Base-by-base conservation (phyloP, 92 coral and sea anemone species). In the Phenganax subtilis region DNA sequence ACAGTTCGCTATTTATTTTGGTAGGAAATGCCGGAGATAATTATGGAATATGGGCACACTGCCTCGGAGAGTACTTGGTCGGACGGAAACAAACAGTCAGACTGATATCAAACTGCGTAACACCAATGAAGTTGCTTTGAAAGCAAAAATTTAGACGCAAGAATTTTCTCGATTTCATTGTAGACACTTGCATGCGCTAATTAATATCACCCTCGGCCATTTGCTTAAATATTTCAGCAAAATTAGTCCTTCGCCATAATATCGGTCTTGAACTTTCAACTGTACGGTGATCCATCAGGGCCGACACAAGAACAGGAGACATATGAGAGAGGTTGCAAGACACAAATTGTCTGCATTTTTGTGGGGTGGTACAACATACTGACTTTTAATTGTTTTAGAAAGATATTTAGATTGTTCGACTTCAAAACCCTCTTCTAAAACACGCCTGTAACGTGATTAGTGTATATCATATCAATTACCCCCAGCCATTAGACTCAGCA, bases 1-100 rank as follows among this genome's bases (percentile, higher is more conserved):
- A 63, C 83, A 60, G 54, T 53, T 60, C 82, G 27, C 9, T 77
- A 77, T 64, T 79, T 79, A 64, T 79, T 79, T 52, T 79, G 69
- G 83, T 64, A 63, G 83, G 83, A 79, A 79, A 63, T 79, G 9
- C 83, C 83, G 20, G 55, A 64, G 83, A 79, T 79, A 53, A 73
- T 55, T 53, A 53, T 73, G 62, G 77, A 14, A 73, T 73, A 73
- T 53, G 58, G 58, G 77, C 62, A 53, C 30, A 10, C 61, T 53
- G 59, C 59, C 31, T 53, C 62, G 44, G 77, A 73, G 44, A 52
- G 62, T 59, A 59, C 77, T 73, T 73, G 55, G 80, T 55, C 52
- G 80, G 80, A 75, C 80, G 80, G 80, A 56, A 58, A 68, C 80
- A 30, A 75, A 55, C 63, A 30, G 73, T 44, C 73, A 68, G 73